These are phyloP conservation scores for Eurystomus glaucurus DNA, from an alignment of 2,797 vertebrate species.

Conservation along the genomic window DNA sequence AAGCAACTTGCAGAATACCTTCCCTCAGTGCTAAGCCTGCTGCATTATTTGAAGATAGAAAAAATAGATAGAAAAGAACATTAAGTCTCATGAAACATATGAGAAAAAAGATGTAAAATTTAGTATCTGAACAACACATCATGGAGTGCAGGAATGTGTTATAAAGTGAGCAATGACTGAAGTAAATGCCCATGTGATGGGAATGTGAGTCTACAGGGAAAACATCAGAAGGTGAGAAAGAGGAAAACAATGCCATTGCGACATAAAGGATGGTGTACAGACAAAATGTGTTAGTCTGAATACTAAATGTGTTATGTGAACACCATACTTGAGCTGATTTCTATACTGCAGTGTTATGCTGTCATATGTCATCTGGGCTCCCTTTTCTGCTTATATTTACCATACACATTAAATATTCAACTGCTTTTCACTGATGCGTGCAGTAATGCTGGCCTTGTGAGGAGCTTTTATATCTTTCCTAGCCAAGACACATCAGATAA, in stretches of 20 bases:
- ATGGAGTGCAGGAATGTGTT: not conserved
- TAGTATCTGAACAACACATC: not conserved
- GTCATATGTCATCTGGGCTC: slow-evolving; percentile 54
- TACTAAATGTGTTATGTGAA: not conserved
- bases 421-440: slow-evolving; percentile 42
- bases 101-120: not conserved
- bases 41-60: not conserved
- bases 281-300: slow-evolving; percentile 36
- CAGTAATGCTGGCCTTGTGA: slow-evolving; percentile 24
- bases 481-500: slow-evolving; percentile 27
- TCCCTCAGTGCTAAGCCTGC: not conserved
- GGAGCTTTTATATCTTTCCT: slow-evolving; percentile 31
- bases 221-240: slow-evolving; percentile 52
- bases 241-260: slow-evolving; percentile 48
- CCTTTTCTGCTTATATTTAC: slow-evolving; percentile 51
- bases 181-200: slow-evolving; percentile 28
- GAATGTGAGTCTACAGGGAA: slow-evolving; percentile 41
- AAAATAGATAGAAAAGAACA: not conserved
- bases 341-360: slow-evolving; percentile 22
- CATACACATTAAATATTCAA: slow-evolving; percentile 66
- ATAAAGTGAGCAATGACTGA: slow-evolving; percentile 46
- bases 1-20: not conserved
- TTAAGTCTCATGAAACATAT: not conserved
- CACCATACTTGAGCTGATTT: not conserved
- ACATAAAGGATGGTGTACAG: slow-evolving; percentile 3